phyloP scores from a whole-genome alignment of 2,113 vertebrate species.

The Lichenostomus cassidix region DNA sequence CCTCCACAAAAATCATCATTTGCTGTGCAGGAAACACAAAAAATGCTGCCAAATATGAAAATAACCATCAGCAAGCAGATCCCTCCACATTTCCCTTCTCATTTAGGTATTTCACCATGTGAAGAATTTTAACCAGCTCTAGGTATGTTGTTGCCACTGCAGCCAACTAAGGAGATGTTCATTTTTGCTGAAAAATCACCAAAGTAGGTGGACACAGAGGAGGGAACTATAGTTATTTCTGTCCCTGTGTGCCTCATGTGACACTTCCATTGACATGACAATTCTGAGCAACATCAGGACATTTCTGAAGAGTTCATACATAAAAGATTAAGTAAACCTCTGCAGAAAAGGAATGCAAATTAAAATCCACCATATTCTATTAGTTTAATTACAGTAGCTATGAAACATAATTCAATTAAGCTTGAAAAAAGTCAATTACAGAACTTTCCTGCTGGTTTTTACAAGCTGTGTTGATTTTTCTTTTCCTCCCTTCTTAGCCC shows the following conservation, averaged over 20 bases:
- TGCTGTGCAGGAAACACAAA: background rate
- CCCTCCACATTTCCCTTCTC: background rate
- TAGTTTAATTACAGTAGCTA: conserved; percentile 59
- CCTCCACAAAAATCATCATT: background rate
- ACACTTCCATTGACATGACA: background rate
- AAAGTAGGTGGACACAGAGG: background rate
- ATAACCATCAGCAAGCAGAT: background rate
- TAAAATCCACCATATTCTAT: background rate
- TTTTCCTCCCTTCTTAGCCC: background rate
- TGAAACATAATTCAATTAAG: conserved; percentile 55
- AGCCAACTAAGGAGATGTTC: background rate
- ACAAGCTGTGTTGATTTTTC: conserved; percentile 48
- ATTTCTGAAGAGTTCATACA: background rate
- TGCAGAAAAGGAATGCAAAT: conserved; percentile 35
- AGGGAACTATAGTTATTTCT: background rate
- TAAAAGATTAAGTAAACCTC: background rate
- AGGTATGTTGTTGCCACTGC: background rate
- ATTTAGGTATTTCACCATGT: background rate
- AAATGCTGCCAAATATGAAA: background rate
- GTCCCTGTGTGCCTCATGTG: rapidly evolving
- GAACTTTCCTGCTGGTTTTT: conserved; percentile 54
- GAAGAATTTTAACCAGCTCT: background rate
- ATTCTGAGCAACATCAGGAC: background rate
- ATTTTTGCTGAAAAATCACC: background rate
- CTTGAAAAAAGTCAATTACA: conserved; percentile 35